These are phyloP conservation scores for Heteropelma amictum DNA, from an alignment of 2,888 invertebrate species.

Conservation along the genomic window DNA sequence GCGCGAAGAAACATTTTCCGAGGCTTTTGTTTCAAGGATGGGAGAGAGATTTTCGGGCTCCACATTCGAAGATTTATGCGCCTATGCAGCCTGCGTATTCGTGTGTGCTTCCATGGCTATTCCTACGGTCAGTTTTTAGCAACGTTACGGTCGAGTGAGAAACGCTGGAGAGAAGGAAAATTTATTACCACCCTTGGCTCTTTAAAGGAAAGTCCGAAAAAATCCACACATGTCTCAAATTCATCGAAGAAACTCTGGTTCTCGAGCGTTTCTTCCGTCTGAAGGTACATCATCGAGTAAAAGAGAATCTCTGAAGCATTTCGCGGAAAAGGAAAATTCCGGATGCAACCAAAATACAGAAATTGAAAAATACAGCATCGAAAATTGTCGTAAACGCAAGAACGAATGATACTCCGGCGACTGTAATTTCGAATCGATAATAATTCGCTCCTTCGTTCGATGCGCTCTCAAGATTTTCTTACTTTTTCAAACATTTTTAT, in stretches of 20 bases:
- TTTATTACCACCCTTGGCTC: slow-evolving; percentile 37
- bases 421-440: too few species aligned
- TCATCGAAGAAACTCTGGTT: background rate
- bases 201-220: slow-evolving; percentile 12
- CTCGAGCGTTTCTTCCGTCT: slow-evolving; percentile 6
- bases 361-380: too few species aligned
- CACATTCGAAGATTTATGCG: slow-evolving; percentile 44
- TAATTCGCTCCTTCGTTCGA: too few species aligned
- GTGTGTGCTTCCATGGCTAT: background rate
- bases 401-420: too few species aligned
- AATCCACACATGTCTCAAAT: slow-evolving; percentile 42
- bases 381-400: too few species aligned
- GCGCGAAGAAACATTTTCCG: slow-evolving; percentile 2
- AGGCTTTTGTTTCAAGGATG: slow-evolving; percentile 49
- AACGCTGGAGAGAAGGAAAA: slow-evolving; percentile 37
- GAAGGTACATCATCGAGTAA: slow-evolving; percentile 4
- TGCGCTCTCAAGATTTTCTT: too few species aligned
- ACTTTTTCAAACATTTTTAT: too few species aligned
- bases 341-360: too few species aligned
- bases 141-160: slow-evolving; percentile 15
- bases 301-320: background rate
- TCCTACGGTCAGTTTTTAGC: slow-evolving; percentile 6
- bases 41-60: slow-evolving; percentile 4
- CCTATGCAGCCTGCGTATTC: background rate
- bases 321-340: background rate